Percentiles rank a stretch among this genome's conserved stretches.
Evolutionary conservation across 2,113 vertebrate species (phyloP).

Genomic region (Seriola quinqueradiata): DNA sequence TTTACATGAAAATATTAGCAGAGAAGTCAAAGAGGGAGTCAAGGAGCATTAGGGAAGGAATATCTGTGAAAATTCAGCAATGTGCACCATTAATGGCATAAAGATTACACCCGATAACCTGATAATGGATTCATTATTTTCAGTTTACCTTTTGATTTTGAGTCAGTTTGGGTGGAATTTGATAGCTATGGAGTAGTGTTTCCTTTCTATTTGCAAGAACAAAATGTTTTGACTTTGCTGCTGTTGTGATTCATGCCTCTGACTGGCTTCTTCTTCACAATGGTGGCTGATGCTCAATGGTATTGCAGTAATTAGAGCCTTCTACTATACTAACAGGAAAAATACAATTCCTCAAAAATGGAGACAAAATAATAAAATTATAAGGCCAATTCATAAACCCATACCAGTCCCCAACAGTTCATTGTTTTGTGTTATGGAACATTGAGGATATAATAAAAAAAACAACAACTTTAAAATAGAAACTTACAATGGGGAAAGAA

Average conservation of each 20-base stretch:
- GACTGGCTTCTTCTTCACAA: background rate
- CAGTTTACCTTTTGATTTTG: background rate
- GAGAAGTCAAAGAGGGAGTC: background rate
- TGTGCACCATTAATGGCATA: background rate
- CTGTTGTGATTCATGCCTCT: background rate
- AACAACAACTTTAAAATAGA: too few species aligned
- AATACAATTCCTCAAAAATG: background rate
- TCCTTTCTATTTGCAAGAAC: background rate
- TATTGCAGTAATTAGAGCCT: background rate
- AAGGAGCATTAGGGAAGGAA: background rate
- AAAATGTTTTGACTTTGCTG: background rate
- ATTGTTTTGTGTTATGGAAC: background rate
- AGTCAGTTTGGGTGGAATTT: background rate
- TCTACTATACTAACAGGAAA: background rate
- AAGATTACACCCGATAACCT: background rate
- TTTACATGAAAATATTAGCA: background rate
- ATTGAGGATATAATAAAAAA: too few species aligned
- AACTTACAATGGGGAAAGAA: too few species aligned
- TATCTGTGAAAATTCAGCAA: background rate
- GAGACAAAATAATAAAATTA: background rate
- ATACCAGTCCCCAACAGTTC: background rate
- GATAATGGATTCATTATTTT: background rate
- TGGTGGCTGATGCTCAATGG: background rate
- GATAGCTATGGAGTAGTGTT: background rate
- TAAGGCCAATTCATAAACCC: background rate